Base-by-base conservation (phyloP, 2,113 vertebrate genomes). In the Corythoichthys haematopterus region DNA sequence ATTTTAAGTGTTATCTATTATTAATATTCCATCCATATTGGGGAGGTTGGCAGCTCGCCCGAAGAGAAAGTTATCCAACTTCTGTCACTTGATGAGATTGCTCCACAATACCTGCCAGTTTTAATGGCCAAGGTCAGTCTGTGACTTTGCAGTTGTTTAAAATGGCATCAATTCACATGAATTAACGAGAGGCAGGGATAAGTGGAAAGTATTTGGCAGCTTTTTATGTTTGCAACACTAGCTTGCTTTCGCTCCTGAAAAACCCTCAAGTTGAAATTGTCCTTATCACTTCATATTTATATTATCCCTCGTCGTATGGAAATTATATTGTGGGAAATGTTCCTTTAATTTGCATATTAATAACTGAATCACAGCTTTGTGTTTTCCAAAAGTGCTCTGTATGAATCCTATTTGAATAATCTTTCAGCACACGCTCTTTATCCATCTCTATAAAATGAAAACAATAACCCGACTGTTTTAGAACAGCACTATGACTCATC, bases 111-210 rank as follows among this genome's bases (percentile, higher is more conserved):
- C 62, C 58, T 64, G 60, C 43, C 36, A 66, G 73, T 15, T 56
- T 67, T 57, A 43, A 1, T 63, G 69, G 71, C 47, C 85, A 85
- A 92, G 89, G 91, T 90, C 89, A 90, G 76, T 40, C 78, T 35
- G 84, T 90, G 89, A 91, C 89, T 81, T 88, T 91, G 90, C 90
- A 85, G 85, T 78, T 70, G 61, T 84, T 79, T 80, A 57, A 80
- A 84, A 81, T 65, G 74, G 55, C 70, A 65, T n/a, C 2, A 4
- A 73, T 70, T 43, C 69, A 64, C 69, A 74, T 71, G 47, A 76
- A 80, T 71, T 55, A 64, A 79, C 63, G 69, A 71, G n/a, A 12
- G 73, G 63, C 57, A 12, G 51, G 72, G 47, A 51, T 38, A 48
- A 47, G 28, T 38, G 16, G 70, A 28, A 37, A 51, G 33, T 64